These are phyloP conservation scores for Pomacea canaliculata DNA, from an alignment of 2,888 invertebrate genomes.

Conservation along the genomic window DNA sequence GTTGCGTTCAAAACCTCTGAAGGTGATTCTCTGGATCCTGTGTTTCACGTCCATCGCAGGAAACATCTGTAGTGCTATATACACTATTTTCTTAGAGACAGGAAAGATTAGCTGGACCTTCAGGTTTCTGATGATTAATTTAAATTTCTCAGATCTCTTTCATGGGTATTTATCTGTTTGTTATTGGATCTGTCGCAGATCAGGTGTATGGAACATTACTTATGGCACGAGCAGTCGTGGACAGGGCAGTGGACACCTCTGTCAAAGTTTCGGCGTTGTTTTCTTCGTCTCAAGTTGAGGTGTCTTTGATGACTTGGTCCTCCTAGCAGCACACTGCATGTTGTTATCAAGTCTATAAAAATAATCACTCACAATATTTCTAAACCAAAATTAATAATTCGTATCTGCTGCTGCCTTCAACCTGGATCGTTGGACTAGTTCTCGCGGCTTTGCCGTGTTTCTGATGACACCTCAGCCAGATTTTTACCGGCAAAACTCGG, in stretches of 20 bases:
- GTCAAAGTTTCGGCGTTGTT: conserved; percentile 46
- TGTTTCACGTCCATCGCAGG: too few relatives aligned
- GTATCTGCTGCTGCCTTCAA: too few relatives aligned
- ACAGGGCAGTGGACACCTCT: conserved; percentile 37
- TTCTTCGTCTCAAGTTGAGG: conserved; percentile 73
- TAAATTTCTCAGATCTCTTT: conserved; percentile 27
- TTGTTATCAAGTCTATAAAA: conserved; percentile 75
- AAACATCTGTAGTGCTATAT: neutral
- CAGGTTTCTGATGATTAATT: conserved; percentile 20
- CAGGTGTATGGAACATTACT: conserved; percentile 41
- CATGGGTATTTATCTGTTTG: conserved; percentile 46
- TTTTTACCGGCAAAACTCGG: too few relatives aligned
- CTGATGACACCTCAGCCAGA: too few relatives aligned
- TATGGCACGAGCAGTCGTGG: conserved; percentile 44
- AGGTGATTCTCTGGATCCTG: too few relatives aligned
- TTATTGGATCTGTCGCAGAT: conserved; percentile 45
- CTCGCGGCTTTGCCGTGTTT: too few relatives aligned
- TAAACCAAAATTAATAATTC: too few relatives aligned
- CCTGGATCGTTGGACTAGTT: too few relatives aligned
- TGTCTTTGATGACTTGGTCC: conserved; percentile 75
- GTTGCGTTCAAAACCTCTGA: neutral
- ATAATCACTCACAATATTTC: conserved; percentile 58
- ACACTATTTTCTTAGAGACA: neutral
- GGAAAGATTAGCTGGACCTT: neutral
- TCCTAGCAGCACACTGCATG: conserved; percentile 77